Evolutionary conservation across 64 coral and sea anemone species (phyloP).

Genomic region (Pocillopora verrucosa): DNA sequence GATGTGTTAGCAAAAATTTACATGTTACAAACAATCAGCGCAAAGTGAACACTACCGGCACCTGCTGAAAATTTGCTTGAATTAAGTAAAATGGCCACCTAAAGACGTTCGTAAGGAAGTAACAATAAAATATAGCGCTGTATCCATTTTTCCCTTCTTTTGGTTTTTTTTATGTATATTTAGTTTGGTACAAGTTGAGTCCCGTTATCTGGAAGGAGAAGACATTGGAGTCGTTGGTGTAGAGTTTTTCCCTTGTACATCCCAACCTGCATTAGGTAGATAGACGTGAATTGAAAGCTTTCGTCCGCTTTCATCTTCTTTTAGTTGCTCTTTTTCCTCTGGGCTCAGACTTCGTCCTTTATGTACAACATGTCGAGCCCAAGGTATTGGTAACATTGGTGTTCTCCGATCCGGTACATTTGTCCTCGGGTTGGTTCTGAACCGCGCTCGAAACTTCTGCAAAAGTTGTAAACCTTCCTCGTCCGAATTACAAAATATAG

Average conservation of each 20-base stretch:
- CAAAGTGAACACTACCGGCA: neutral
- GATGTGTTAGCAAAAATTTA: neutral
- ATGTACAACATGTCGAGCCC: slow-evolving; percentile 51
- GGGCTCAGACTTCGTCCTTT: neutral
- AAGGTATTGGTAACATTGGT: slow-evolving; percentile 40
- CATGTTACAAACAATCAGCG: neutral
- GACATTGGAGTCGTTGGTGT: neutral
- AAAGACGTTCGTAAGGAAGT: neutral
- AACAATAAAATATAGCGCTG: neutral
- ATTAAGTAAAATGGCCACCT: neutral
- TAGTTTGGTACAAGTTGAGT: neutral
- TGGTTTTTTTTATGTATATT: neutral
- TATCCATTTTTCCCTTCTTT: neutral
- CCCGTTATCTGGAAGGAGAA: neutral
- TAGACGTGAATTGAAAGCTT: slow-evolving; percentile 71
- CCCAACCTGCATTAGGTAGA: slow-evolving; percentile 51
- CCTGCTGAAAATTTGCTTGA: neutral
- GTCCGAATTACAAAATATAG: slow-evolving; percentile 20
- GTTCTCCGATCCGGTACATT: slow-evolving; percentile 4
- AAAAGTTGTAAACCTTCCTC: slow-evolving; percentile 51
- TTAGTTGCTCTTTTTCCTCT: neutral
- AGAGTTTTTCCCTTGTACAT: slow-evolving; percentile 8
- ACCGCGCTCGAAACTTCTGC: slow-evolving; percentile 51
- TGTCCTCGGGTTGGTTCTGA: slow-evolving; percentile 35
- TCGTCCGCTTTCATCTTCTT: slow-evolving; percentile 55